These are phyloP conservation scores for Orthonevra nobilis DNA, from an alignment of 2,888 invertebrate genomes.

Conservation along the genomic window DNA sequence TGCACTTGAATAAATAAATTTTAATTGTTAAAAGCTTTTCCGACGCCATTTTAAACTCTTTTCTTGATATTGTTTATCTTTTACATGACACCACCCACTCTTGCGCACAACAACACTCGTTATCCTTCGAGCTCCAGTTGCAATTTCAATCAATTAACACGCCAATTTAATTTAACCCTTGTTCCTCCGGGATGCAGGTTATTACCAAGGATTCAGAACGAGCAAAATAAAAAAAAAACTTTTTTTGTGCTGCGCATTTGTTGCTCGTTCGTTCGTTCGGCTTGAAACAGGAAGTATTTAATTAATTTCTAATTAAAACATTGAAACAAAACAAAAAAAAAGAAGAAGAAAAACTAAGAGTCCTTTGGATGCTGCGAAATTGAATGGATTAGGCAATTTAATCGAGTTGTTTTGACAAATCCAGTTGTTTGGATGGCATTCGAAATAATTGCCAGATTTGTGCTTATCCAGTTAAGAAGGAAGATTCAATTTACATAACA, in stretches of 20 bases:
- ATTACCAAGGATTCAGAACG: not conserved
- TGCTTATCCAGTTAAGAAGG: too few species aligned
- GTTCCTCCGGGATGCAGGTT: conserved; percentile 1
- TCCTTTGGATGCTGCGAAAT: conserved; percentile 16
- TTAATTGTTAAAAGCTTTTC: too few species aligned
- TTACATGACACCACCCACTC: too few species aligned
- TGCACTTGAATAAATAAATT: too few species aligned
- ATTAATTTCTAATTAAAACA: conserved; percentile 36
- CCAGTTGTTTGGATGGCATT: conserved; percentile 14
- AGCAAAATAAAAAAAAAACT: not conserved
- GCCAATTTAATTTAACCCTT: conserved; percentile 49
- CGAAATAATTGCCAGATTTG: conserved; percentile 21
- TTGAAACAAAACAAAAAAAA: not conserved
- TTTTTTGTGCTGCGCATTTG: not conserved
- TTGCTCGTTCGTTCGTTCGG: not conserved
- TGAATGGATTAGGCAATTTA: conserved; percentile 20
- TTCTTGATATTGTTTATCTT: too few species aligned
- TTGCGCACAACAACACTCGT: not conserved
- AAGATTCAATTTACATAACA: too few species aligned
- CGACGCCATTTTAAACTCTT: too few species aligned
- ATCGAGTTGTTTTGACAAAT: conserved; percentile 44
- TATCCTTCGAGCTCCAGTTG: conserved; percentile 26
- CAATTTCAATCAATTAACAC: conserved; percentile 48
- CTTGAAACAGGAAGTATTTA: not conserved
- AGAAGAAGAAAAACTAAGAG: not conserved